Conservation (phyloP, 2,797 vertebrate genomes). For the Otus scops region DNA sequence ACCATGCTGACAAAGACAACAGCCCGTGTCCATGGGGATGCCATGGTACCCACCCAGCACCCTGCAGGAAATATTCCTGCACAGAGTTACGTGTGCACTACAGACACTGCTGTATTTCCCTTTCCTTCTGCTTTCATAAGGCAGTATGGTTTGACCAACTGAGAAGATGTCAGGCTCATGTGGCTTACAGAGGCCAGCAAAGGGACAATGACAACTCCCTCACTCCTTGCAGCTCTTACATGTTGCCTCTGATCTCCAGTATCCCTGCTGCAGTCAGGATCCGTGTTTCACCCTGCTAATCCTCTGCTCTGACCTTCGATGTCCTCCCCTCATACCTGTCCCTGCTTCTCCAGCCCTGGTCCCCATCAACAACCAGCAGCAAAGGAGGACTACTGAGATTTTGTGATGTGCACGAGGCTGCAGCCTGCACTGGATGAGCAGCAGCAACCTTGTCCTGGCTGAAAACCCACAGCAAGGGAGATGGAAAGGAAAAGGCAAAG, state of each 20-base stretch:
- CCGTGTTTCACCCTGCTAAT: accelerated
- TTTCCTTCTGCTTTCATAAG: neutral
- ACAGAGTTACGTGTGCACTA: neutral
- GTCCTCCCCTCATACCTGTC: neutral
- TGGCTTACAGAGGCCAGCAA: neutral
- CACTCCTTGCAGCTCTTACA: neutral
- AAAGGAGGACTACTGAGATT: neutral
- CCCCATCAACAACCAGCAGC: neutral
- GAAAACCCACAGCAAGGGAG: neutral
- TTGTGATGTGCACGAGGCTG: neutral
- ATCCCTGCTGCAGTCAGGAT: neutral
- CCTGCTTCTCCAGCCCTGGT: neutral
- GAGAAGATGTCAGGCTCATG: neutral
- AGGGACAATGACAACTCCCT: neutral
- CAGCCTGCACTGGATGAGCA: neutral
- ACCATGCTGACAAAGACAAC: neutral
- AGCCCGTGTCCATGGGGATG: neutral
- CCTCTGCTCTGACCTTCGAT: neutral
- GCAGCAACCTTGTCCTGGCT: neutral
- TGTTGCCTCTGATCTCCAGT: neutral
- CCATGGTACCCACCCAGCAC: neutral
- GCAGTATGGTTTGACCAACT: neutral
- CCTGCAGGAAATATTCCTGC: neutral
- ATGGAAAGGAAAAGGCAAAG: neutral
- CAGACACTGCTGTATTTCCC: neutral